Evolutionary conservation across 2,113 vertebrate genomes (phyloP), one percentile per base, ranked within the genome.

Genomic region (Saiga tatarica): DNA sequence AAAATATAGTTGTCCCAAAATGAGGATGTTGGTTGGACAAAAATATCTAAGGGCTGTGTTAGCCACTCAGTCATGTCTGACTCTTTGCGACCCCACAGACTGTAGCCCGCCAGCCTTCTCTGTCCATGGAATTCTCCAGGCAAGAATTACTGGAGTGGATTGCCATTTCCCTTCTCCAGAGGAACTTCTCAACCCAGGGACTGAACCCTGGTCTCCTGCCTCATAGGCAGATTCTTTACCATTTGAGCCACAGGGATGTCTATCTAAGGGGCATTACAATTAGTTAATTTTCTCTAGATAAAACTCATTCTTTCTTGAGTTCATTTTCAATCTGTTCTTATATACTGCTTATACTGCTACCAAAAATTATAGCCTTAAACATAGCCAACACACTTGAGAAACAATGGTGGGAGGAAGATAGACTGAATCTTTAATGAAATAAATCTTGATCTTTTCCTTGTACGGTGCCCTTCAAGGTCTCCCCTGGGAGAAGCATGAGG

Each of bases 1-100:
- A 33, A 95, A 93, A 79, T 62, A 50, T 1, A n/a, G 19, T 28
- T 78, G 81, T 67, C 23, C 11, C 36, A n/a, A 21, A 39, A 76
- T 59, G 64, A 13, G 17, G 19, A 4, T 76, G n/a, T 57, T 42
- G 30, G 21, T 16, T 25, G 52, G 39, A 57, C 21, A 92, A 67
- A 90, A 59, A 30, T 2, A 30, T 79, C 16, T 30, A 14, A 64
- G 14, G 60, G 16, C 14, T 33, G 30, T 62, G 30, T 33, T 8
- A 64, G 14, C 33, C 14, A 33, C 30, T 33, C 15, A 1, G 30
- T 33, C 30, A 3, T 33, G 14, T 64, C 60, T 0, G 3, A 64
- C 60, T 33, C 60, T 16, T 64, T 33, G 60, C 3, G 0, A 64
- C 30, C 30, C 60, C 30, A 8, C 7, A 64, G 60, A 64, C 30